phyloP scores from a whole-genome alignment of 1,140 invertebrate species.

The Notospermus geniculatus region DNA sequence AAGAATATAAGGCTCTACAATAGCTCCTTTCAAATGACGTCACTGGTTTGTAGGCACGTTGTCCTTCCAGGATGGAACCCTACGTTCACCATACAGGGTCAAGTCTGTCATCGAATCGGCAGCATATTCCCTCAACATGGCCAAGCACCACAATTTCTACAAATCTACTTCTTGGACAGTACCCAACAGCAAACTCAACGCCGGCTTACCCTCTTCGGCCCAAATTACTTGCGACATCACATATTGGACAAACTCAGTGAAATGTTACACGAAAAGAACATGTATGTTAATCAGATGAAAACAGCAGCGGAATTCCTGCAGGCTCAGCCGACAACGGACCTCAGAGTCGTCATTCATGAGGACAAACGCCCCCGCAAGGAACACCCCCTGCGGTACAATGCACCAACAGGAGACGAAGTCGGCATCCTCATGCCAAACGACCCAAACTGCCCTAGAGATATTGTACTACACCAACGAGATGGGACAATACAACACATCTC shows the following conservation, averaged over 20 bases:
- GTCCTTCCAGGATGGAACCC: constrained; percentile 33
- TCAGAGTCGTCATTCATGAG: not conserved
- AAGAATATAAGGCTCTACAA: constrained; percentile 54
- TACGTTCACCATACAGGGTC: constrained; percentile 1
- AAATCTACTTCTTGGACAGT: not conserved
- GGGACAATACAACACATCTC: not conserved
- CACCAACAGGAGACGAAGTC: not conserved
- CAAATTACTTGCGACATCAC: too few species aligned
- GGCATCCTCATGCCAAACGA: not conserved
- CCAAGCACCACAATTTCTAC: not conserved
- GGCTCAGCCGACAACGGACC: not conserved
- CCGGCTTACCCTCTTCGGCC: too few species aligned
- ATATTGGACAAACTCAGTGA: too few species aligned
- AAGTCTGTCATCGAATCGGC: constrained; percentile 1
- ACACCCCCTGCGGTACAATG: not conserved
- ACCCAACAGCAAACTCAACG: not conserved
- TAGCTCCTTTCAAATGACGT: constrained; percentile 54
- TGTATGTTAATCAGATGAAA: too few species aligned
- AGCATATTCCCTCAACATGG: not conserved
- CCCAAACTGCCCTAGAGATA: not conserved
- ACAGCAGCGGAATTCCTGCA: not conserved
- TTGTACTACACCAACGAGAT: not conserved
- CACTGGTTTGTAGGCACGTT: constrained; percentile 47
- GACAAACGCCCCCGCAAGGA: not conserved
- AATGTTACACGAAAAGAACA: too few species aligned